Base-by-base conservation (phyloP, 1,140 invertebrate species). In the Ips nitidus region DNA sequence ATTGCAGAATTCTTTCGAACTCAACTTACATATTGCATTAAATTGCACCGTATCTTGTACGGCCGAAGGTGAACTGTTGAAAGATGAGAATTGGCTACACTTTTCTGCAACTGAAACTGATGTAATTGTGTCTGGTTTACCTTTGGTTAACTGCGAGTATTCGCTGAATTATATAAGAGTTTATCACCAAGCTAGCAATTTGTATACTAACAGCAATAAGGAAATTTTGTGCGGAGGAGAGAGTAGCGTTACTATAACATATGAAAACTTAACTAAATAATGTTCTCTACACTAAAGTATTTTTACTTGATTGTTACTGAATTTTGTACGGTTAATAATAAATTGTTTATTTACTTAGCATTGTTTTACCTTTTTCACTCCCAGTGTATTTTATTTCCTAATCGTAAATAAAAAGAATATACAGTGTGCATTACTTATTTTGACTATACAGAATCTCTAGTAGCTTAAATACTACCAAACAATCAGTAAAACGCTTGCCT, bases 81-180 rank as follows among this genome's bases (percentile, higher is more conserved):
- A 66, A 42, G 66, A 74, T 38, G 22, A 36, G 6, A 63, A 37
- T 4, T 43, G 36, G 45, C 40, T 71, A 2, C 22, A 22, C 4
- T 74, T 74, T 42, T 39, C 41, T 22, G 66, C 70, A 3, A 67
- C 57, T 41, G 40, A 67, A 4, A 57, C 50, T 22, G 22, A 43
- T 22, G 36, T 74, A 6, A 71, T 60, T 6, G 53, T 74, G 4
- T 57, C 38, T 41, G 52, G 65, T 41, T 62, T 71, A 47, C 55
- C 70, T 4, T 22, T 5, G 3, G 7, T 36, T 22, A 41, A 55
- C 38, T 70, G 70, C n/a, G 50, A 53, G 5, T 70, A 62, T 43
- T 55, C 63, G 39, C 55, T 74, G 40, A 57, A 42, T 38, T 67
- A 67, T 52, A n/a, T 74, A 52, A 71, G 63, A 47, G 45, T 71